Evolutionary conservation across 2,888 invertebrate species (phyloP).

Genomic region (Oxycera nigricornis): DNA sequence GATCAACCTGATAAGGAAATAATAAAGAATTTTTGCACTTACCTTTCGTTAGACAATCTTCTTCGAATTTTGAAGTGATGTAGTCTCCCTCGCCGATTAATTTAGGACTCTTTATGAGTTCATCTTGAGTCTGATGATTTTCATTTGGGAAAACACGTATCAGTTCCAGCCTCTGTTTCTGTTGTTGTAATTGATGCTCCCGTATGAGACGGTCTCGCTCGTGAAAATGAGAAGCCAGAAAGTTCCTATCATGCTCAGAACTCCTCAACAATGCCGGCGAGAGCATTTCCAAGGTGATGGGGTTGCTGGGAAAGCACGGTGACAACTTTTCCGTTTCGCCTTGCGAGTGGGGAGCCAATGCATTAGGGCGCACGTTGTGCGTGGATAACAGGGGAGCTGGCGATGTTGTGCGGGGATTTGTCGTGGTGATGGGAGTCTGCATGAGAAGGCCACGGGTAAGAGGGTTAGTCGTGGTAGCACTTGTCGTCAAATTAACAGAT

Average conservation of each 20-base stretch:
- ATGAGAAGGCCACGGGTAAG: not conserved
- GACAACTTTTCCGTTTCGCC: slow-evolving; percentile 26
- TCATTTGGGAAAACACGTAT: slow-evolving; percentile 34
- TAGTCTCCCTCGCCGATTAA: not conserved
- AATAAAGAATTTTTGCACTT: not conserved
- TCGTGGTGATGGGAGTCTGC: slow-evolving; percentile 8
- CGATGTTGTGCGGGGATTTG: not conserved
- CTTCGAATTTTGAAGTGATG: not conserved
- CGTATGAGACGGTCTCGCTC: slow-evolving; percentile 62
- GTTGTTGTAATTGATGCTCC: slow-evolving; percentile 61
- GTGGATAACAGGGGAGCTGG: slow-evolving; percentile 4
- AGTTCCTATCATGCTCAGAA: slow-evolving; percentile 54
- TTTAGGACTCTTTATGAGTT: slow-evolving; percentile 22
- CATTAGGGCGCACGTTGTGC: slow-evolving; percentile 5
- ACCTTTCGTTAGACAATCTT: slow-evolving; percentile 16
- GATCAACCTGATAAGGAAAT: no score
- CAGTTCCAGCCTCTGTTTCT: slow-evolving; percentile 50
- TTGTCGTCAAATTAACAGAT: slow-evolving; percentile 38
- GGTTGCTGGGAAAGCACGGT: slow-evolving; percentile 23
- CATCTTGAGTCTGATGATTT: slow-evolving; percentile 18
- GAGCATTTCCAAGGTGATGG: slow-evolving; percentile 12
- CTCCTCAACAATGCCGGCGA: slow-evolving; percentile 43
- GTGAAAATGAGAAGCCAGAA: slow-evolving; percentile 60
- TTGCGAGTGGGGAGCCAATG: slow-evolving; percentile 15
- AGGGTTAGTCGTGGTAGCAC: not conserved